A percentile compares a stretch with the other conserved stretches of the same genome.
phyloP scores from a whole-genome alignment of 2,888 invertebrate genomes.

The Ellobium chinense region DNA sequence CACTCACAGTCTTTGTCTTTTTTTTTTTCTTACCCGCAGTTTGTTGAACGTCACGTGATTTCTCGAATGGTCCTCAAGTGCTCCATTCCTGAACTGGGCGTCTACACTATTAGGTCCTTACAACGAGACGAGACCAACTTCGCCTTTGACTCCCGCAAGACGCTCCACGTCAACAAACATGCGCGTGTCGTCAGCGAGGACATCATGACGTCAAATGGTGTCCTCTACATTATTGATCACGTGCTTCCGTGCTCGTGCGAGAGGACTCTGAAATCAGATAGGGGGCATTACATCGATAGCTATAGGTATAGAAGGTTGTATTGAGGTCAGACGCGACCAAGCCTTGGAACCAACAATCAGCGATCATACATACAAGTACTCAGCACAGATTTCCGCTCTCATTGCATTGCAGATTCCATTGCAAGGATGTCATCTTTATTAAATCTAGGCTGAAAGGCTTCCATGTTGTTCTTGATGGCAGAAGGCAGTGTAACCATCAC shows the following conservation, averaged over 20 bases:
- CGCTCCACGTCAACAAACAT: conserved; percentile 57
- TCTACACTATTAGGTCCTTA: conserved; percentile 54
- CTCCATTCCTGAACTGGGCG: conserved; percentile 51
- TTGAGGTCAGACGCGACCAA: too few relatives aligned
- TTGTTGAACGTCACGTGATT: conserved; percentile 80
- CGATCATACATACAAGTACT: too few relatives aligned
- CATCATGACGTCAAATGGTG: conserved; percentile 45
- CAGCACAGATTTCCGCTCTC: too few relatives aligned
- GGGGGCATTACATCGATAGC: background rate
- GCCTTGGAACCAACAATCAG: too few relatives aligned
- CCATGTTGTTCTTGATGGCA: too few relatives aligned
- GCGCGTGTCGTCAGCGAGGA: conserved; percentile 53
- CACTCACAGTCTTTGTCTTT: too few relatives aligned
- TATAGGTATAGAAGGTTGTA: conserved; percentile 23
- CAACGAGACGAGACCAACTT: conserved; percentile 60
- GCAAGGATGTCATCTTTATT: too few relatives aligned
- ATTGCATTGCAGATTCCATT: too few relatives aligned
- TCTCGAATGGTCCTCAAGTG: conserved; percentile 57
- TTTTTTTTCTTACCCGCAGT: conserved; percentile 60
- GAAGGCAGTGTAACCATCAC: too few relatives aligned
- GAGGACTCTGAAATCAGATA: background rate
- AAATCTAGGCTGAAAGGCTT: too few relatives aligned
- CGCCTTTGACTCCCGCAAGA: conserved; percentile 44
- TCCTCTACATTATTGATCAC: conserved; percentile 63
- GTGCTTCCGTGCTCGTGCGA: conserved; percentile 57